Evolutionary conservation across 2,797 vertebrate genomes (phyloP).

Genomic region (Chelidonichthys spinosus): DNA sequence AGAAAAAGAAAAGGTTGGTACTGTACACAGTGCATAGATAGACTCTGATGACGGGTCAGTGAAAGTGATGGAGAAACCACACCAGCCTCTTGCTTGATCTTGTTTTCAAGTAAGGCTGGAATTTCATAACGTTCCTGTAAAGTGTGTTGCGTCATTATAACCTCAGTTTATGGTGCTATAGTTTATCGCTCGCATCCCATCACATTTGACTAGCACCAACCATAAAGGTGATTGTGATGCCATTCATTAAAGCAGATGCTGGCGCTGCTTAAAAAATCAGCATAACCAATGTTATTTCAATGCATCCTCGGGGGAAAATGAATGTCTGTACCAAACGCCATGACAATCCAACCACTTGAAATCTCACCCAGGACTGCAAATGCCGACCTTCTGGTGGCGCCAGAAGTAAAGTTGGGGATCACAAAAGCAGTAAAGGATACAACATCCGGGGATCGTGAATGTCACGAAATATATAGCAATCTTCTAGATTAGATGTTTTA

Average conservation of each 20-base stretch:
- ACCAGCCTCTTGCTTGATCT: neutral
- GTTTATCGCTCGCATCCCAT: neutral
- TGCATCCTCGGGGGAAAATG: neutral
- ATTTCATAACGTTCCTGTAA: constrained; percentile 20
- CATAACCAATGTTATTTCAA: neutral
- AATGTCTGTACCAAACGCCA: neutral
- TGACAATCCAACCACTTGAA: neutral
- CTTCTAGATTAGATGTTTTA: neutral
- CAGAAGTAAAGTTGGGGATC: neutral
- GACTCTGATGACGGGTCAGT: constrained; percentile 16
- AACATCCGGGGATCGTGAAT: neutral
- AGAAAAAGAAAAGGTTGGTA: neutral
- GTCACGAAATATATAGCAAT: neutral
- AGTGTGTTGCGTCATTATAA: constrained; percentile 10
- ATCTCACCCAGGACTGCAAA: neutral
- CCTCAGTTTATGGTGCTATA: neutral
- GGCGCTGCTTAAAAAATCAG: neutral
- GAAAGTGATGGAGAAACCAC: constrained; percentile 21
- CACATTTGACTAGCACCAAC: neutral
- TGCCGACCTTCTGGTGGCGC: neutral
- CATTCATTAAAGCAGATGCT: neutral
- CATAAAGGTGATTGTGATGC: neutral
- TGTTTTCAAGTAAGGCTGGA: constrained; percentile 25
- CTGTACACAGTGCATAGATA: neutral
- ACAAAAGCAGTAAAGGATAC: neutral